A percentile compares a stretch with the other conserved stretches of the same genome.
Evolutionary conservation across 2,888 invertebrate genomes (phyloP).

Genomic region (Amaurobius ferox): DNA sequence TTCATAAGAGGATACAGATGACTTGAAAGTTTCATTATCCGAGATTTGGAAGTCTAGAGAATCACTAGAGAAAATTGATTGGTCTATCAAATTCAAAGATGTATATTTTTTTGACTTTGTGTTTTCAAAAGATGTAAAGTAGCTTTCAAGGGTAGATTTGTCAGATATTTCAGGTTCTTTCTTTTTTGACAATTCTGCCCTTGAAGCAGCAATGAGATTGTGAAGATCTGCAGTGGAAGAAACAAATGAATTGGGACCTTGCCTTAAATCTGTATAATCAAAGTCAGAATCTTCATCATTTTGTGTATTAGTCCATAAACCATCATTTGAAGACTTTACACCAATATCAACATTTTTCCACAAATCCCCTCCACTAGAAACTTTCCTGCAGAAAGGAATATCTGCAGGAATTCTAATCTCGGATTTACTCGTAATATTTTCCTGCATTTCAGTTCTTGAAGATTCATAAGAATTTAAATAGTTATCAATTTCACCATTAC

Average conservation of each 20-base stretch:
- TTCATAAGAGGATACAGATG: constrained; percentile 19
- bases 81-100: not conserved
- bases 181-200: constrained; percentile 47
- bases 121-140: constrained; percentile 68
- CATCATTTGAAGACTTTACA: constrained; percentile 19
- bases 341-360: constrained; percentile 54
- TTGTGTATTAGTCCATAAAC: constrained; percentile 29
- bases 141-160: constrained; percentile 65
- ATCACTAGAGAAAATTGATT: not conserved
- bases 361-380: constrained; percentile 24
- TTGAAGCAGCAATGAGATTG: constrained; percentile 55
- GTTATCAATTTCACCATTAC: no score
- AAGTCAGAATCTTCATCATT: not conserved
- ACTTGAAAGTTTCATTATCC: not conserved
- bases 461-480: not conserved
- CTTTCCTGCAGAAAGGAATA: constrained; percentile 47
- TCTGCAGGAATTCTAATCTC: not conserved
- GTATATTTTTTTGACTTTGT: not conserved
- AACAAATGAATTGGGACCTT: constrained; percentile 13
- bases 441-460: not conserved
- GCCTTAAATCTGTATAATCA: not conserved
- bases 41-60: not conserved
- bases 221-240: constrained; percentile 49
- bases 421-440: not conserved
- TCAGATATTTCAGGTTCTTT: constrained; percentile 42